Evolutionary conservation across 2,888 invertebrate species (phyloP), one percentile per base, ranked within the genome.

Genomic region (Drosophila gaucha): DNA sequence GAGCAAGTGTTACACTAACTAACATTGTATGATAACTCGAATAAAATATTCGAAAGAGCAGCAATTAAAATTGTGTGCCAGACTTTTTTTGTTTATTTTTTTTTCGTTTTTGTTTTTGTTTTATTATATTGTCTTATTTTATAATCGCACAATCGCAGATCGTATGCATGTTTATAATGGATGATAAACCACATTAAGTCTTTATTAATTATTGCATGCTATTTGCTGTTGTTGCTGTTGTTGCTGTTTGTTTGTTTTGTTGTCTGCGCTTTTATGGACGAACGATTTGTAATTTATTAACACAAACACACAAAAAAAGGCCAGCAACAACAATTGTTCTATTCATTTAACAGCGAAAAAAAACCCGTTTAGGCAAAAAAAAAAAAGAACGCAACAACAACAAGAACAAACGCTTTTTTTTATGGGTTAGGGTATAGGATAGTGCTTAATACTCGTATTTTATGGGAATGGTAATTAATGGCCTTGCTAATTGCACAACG

Each of bases 251-350:
- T 50, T 63, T 66, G 38, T 57, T 63, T 51, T 62, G 43, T 65
- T 67, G 66, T 60, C 60, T 60, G 59, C 14, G 59, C 38, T 59
- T 71, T 71, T 71, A 73, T 76, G 70, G 60, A 46, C 70, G 60
- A 83, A 46, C 77, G 74, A 79, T 80, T 74, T 66, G 67, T 66
- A 64, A 82, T 71, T 85, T 85, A 79, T 82, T 56, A 77, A 71
- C 71, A 67, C 65, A 59, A 46, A 10, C 12, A 18, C 6, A 60
- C 38, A 36, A 65, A 50, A 47, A 36, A 59, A 57, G 36, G 28
- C 26, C 20, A 31, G 38, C 33, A 44, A 39, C 39, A 57, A 49
- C 6, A 31, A 52, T 35, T 57, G 36, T 55, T 72, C 35, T 51
- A 58, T 64, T 58, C 54, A 35, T 36, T n/a, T n/a, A n/a, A n/a